Conservation (phyloP, 2,113 vertebrate species). For the Prinia subflava region DNA sequence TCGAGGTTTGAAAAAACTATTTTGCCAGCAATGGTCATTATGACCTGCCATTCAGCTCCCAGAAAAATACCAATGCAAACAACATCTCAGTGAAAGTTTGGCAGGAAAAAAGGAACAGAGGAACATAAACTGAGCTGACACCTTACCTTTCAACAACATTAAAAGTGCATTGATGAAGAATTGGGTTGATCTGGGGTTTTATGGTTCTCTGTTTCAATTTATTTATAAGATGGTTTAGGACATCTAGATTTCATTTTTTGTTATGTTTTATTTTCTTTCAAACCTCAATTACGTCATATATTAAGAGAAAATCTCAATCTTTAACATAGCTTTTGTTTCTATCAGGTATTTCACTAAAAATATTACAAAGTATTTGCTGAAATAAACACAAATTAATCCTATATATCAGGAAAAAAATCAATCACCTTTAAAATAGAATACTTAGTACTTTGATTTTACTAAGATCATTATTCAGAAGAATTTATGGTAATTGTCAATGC, state of each 20-base stretch:
- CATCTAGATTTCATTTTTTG: background rate
- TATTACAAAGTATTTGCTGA: background rate
- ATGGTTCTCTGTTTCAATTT: background rate
- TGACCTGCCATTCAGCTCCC: background rate
- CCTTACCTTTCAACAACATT: background rate
- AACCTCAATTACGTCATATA: background rate
- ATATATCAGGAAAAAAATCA: background rate
- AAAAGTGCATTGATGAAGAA: background rate
- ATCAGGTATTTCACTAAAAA: background rate
- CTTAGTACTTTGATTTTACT: background rate
- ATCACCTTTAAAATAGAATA: background rate
- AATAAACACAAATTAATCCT: background rate
- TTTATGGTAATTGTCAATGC: background rate
- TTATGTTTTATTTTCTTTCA: background rate
- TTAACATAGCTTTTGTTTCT: background rate
- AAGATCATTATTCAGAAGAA: background rate
- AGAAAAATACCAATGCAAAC: background rate
- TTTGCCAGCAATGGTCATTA: background rate
- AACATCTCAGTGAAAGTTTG: background rate
- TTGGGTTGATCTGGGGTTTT: fast-evolving
- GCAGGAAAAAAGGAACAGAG: background rate
- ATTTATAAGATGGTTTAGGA: background rate
- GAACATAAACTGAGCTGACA: background rate
- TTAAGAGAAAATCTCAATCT: background rate
- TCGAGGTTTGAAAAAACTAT: background rate